Evolutionary conservation across 2,888 invertebrate genomes (phyloP).

Genomic region (Trichopoda pennipes): DNA sequence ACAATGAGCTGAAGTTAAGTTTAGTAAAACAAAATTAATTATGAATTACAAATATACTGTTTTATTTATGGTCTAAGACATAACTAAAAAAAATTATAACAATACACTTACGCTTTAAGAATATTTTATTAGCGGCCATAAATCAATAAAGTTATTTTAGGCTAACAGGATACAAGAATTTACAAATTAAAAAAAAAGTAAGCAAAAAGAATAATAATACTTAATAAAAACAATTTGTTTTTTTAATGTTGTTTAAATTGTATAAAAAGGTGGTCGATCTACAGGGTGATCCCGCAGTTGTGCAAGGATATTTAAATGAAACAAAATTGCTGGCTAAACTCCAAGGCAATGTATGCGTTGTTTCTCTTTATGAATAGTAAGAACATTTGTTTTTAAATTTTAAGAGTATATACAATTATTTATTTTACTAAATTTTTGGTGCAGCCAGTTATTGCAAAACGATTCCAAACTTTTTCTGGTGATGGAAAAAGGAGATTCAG

Average conservation of each 20-base stretch:
- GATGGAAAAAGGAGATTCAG: conserved; percentile 95
- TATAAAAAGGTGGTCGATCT: conserved; percentile 90
- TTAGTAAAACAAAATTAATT: too few relatives aligned
- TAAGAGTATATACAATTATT: conserved; percentile 74
- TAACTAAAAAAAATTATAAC: too few relatives aligned
- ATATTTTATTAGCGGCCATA: too few relatives aligned
- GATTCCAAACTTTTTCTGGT: conserved; percentile 89
- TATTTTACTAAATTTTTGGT: conserved; percentile 51
- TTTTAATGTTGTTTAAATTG: not conserved
- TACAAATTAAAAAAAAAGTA: not conserved
- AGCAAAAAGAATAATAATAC: not conserved
- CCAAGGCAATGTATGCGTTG: conserved; percentile 91
- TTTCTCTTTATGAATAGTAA: conserved; percentile 93
- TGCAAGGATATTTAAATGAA: conserved; percentile 93
- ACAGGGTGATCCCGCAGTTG: conserved; percentile 86
- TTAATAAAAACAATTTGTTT: too few relatives aligned
- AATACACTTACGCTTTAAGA: too few relatives aligned
- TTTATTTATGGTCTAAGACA: too few relatives aligned
- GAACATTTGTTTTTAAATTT: conserved; percentile 75
- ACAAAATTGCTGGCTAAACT: conserved; percentile 90
- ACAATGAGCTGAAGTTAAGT: too few relatives aligned
- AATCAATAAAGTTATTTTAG: too few relatives aligned
- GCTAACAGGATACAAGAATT: too few relatives aligned
- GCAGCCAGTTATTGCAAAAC: conserved; percentile 87
- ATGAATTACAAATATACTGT: too few relatives aligned